Percentiles rank a stretch among this genome's conserved stretches.
These are phyloP conservation scores for Styela clava DNA, from an alignment of 23 tunicate species.

Conservation along the genomic window DNA sequence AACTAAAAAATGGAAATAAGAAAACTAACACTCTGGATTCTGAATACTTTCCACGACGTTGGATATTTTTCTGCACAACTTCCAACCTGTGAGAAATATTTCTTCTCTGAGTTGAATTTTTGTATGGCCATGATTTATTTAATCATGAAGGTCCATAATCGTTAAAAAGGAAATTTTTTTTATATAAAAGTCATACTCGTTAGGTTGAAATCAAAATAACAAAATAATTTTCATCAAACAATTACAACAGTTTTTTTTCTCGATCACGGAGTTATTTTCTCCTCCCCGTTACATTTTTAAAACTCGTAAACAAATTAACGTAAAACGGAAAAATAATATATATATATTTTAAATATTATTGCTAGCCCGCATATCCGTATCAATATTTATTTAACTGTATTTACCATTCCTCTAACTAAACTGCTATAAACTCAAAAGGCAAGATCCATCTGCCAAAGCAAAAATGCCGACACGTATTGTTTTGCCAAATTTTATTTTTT, in stretches of 20 bases:
- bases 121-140: neutral
- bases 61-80: neutral
- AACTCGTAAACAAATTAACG: too few species aligned
- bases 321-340: too few species aligned
- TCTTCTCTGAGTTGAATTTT: neutral
- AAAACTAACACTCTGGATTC: too few species aligned
- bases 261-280: neutral
- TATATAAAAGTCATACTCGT: too few species aligned
- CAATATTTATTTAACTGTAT: too few species aligned
- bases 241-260: too few species aligned
- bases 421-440: neutral
- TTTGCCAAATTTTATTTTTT: neutral
- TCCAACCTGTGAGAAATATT: neutral
- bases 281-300: neutral
- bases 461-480: neutral
- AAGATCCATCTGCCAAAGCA: neutral
- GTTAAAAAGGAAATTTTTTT: neutral
- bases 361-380: neutral
- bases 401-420: neutral
- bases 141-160: neutral
- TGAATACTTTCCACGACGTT: too few species aligned
- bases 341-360: too few species aligned
- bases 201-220: neutral
- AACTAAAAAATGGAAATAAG: too few species aligned
- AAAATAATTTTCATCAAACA: neutral